Evolutionary conservation across 2,113 vertebrate genomes (phyloP).

Genomic region (Aix galericulata): DNA sequence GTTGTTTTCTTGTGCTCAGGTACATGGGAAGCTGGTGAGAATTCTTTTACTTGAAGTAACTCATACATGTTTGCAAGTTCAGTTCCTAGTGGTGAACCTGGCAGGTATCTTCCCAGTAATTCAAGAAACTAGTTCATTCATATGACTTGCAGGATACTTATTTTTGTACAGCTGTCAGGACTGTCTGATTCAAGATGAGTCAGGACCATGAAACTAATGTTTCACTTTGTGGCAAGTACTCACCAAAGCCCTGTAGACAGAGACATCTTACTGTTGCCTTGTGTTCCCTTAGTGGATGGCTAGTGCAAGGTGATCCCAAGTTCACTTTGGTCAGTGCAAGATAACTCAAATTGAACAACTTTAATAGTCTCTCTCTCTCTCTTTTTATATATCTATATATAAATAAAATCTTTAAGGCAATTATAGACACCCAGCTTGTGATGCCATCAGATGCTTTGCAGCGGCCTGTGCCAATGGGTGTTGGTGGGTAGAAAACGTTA

Average conservation of each 20-base stretch:
- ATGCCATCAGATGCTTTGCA: not conserved
- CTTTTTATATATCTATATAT: no score
- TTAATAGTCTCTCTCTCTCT: not conserved
- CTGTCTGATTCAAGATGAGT: not conserved
- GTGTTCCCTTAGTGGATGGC: not conserved
- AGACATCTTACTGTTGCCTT: not conserved
- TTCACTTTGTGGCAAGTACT: not conserved
- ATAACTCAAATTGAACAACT: not conserved
- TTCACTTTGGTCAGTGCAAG: not conserved
- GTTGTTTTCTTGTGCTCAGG: not conserved
- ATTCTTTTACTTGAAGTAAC: not conserved
- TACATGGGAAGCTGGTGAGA: not conserved
- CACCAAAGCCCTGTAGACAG: not conserved
- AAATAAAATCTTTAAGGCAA: not conserved
- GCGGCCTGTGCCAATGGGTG: not conserved
- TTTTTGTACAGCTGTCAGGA: not conserved
- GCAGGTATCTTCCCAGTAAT: not conserved
- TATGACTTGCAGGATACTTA: not conserved
- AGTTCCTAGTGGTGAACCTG: not conserved
- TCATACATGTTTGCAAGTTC: not conserved
- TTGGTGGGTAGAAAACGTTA: not conserved
- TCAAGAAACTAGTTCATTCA: not conserved
- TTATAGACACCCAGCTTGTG: not conserved
- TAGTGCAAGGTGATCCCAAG: not conserved
- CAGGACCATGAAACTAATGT: no score